Evolutionary conservation across 2,113 vertebrate species (phyloP).

Genomic region (Coregonus clupeaformis): DNA sequence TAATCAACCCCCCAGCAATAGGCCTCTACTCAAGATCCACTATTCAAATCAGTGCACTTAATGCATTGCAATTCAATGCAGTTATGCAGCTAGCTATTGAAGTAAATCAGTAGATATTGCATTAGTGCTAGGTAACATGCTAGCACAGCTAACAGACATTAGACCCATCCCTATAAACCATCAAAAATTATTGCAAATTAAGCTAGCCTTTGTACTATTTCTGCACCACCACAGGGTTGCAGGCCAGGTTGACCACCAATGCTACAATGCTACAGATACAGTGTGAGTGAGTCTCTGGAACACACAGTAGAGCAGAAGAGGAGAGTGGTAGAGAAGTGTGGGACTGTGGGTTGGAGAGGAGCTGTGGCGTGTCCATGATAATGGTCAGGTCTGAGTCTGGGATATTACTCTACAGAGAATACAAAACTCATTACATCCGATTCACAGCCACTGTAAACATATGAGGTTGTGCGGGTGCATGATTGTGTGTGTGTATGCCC

Average conservation of each 20-base stretch:
- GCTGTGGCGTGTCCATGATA: background rate
- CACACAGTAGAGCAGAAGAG: background rate
- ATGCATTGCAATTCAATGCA: background rate
- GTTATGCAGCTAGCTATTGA: too few relatives aligned
- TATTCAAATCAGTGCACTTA: background rate
- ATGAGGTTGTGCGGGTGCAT: conserved; percentile 10
- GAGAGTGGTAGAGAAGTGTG: background rate
- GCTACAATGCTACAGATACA: too few relatives aligned
- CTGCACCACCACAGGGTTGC: too few relatives aligned
- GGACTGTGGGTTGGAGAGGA: too few relatives aligned
- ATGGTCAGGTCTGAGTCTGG: conserved; percentile 3
- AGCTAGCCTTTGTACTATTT: too few relatives aligned
- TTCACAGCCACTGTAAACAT: conserved; percentile 40
- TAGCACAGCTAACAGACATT: too few relatives aligned
- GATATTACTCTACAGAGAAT: conserved; percentile 35
- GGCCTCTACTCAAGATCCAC: background rate
- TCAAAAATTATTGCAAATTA: too few relatives aligned
- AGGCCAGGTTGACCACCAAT: too few relatives aligned
- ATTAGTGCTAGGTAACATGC: too few relatives aligned
- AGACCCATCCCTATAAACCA: too few relatives aligned
- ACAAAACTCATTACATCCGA: conserved; percentile 41
- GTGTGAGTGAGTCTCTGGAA: too few relatives aligned
- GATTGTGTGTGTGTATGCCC: background rate
- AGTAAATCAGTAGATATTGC: too few relatives aligned
- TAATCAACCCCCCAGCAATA: background rate